Evolutionary conservation across 2,888 invertebrate genomes (phyloP).

Genomic region (Cetonia aurata): DNA sequence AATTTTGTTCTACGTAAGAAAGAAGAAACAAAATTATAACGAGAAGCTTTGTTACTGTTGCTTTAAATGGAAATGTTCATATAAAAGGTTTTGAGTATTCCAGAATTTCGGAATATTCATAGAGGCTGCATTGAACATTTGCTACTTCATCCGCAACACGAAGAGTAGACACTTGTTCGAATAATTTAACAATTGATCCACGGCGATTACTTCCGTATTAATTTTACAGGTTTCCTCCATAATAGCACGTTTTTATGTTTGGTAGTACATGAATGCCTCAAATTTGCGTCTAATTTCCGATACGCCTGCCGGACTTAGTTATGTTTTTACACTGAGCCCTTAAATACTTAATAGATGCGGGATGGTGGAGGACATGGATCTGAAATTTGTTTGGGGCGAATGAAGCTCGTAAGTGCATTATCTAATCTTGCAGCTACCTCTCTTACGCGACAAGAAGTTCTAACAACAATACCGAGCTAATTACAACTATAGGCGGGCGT

Average conservation of each 20-base stretch:
- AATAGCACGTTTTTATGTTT: neutral
- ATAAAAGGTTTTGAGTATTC: no score
- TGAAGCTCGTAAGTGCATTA: slow-evolving; percentile 17
- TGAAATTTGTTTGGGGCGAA: slow-evolving; percentile 30
- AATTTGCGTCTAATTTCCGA: neutral
- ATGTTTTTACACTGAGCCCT: slow-evolving; percentile 26
- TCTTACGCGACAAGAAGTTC: slow-evolving; percentile 19
- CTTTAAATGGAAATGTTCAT: no score
- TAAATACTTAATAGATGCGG: slow-evolving; percentile 31
- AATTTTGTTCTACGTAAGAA: no score
- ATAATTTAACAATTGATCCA: neutral
- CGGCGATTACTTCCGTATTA: neutral
- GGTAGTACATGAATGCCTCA: neutral
- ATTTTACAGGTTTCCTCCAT: no score
- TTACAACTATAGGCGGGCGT: slow-evolving; percentile 3
- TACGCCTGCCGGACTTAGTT: neutral
- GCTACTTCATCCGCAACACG: no score
- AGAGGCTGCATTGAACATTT: no score
- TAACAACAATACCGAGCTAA: slow-evolving; percentile 26
- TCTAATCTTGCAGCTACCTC: slow-evolving; percentile 9
- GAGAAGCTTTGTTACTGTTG: no score
- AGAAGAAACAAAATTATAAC: no score
- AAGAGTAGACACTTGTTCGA: neutral
- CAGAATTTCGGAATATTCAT: no score
- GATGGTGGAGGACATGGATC: slow-evolving; percentile 14